phyloP scores from a whole-genome alignment of 2,888 invertebrate genomes.

The Amphimallon solstitiale region DNA sequence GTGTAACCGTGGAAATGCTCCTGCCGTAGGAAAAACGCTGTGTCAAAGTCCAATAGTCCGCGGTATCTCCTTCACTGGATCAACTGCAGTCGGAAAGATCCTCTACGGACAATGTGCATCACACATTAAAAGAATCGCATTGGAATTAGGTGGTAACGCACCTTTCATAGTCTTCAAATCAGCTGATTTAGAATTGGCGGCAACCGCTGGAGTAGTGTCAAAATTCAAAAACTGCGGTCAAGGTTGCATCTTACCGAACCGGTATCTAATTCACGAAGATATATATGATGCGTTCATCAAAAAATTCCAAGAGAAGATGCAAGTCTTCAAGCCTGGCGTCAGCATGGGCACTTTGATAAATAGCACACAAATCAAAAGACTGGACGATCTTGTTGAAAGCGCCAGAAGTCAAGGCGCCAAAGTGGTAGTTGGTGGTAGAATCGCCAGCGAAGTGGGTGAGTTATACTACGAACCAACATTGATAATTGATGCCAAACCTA shows the following conservation, averaged over 20 bases:
- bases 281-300: slow-evolving; percentile 84
- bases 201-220: slow-evolving; percentile 85
- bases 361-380: slow-evolving; percentile 82
- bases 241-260: slow-evolving; percentile 94
- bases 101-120: slow-evolving; percentile 84
- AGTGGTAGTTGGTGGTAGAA: slow-evolving; percentile 80
- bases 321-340: slow-evolving; percentile 74
- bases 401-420: slow-evolving; percentile 87
- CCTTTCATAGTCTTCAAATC: too few species aligned
- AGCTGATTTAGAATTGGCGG: slow-evolving; percentile 88
- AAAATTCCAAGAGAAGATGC: slow-evolving; percentile 75
- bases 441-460: slow-evolving; percentile 71
- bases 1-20: slow-evolving; percentile 76
- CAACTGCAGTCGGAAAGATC: too few species aligned
- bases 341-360: slow-evolving; percentile 95
- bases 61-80: too few species aligned
- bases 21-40: slow-evolving; percentile 83
- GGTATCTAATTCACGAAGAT: slow-evolving; percentile 69
- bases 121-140: slow-evolving; percentile 86
- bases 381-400: slow-evolving; percentile 83
- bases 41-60: slow-evolving; percentile 84
- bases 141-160: slow-evolving; percentile 98
- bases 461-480: slow-evolving; percentile 92
- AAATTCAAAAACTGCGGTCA: slow-evolving; percentile 98
- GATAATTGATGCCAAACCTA: slow-evolving; percentile 77